These are phyloP conservation scores for Erythrolamprus reginae DNA, from an alignment of 2,113 vertebrate species.

Conservation along the genomic window DNA sequence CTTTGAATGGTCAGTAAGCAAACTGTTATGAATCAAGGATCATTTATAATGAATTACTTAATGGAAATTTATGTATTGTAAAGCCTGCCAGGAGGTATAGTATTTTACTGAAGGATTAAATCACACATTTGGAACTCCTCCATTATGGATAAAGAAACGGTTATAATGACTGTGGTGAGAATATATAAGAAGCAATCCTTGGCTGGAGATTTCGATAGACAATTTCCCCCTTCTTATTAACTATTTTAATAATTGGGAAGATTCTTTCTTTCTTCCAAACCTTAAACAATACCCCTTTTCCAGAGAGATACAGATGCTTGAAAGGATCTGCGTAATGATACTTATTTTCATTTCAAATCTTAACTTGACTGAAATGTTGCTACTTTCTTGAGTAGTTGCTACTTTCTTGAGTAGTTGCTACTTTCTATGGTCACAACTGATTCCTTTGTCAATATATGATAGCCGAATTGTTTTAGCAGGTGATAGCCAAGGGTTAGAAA, in stretches of 20 bases:
- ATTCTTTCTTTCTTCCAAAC: slow-evolving; percentile 14
- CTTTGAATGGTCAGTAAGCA: too few species aligned
- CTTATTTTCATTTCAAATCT: slow-evolving; percentile 44
- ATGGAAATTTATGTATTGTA: neutral
- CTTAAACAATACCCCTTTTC: neutral
- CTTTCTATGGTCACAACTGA: slow-evolving; percentile 11
- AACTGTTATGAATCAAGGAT: too few species aligned
- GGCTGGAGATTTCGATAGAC: neutral
- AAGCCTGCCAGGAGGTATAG: neutral
- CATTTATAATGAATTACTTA: too few species aligned
- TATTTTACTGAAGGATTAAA: neutral
- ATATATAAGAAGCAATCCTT: neutral
- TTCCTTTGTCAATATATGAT: slow-evolving; percentile 21
- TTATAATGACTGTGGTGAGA: neutral
- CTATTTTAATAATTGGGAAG: slow-evolving; percentile 5
- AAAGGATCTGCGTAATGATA: slow-evolving; percentile 18
- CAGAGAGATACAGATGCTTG: neutral
- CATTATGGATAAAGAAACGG: neutral
- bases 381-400: slow-evolving; percentile 37
- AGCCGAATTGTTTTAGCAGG: slow-evolving; percentile 9
- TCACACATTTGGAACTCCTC: neutral
- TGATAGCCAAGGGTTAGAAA: neutral
- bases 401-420: too few species aligned
- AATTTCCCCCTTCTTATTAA: neutral
- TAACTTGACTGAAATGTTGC: neutral